These are phyloP conservation scores for Paragorgia papillata DNA, from an alignment of 92 coral and sea anemone genomes.

Conservation along the genomic window DNA sequence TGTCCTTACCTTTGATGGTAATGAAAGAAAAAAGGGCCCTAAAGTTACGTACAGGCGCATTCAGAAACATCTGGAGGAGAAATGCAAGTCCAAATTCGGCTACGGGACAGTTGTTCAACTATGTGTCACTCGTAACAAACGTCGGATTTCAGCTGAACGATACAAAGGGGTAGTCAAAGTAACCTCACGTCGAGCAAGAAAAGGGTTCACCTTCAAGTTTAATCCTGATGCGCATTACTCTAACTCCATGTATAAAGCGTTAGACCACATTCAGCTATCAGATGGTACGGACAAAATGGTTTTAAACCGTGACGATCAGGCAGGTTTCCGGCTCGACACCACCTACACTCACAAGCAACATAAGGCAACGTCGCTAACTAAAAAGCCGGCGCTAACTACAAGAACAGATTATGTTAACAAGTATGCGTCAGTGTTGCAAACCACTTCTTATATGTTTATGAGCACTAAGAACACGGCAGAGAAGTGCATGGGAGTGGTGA, in stretches of 20 bases:
- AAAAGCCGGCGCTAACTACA: constrained; percentile 10
- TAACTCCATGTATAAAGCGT: constrained; percentile 14
- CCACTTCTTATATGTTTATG: constrained; percentile 25
- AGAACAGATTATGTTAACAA: constrained; percentile 19
- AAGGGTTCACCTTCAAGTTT: constrained; percentile 15
- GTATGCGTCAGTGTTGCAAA: constrained; percentile 35
- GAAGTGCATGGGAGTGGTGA: constrained; percentile 38
- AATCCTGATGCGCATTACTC: constrained; percentile 30
- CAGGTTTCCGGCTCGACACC: constrained; percentile 22
- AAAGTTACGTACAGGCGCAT: constrained; percentile 36
- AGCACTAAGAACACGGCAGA: constrained; percentile 13
- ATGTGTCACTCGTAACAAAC: constrained; percentile 12
- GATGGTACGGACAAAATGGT: constrained; percentile 18
- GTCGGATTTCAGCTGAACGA: constrained; percentile 13
- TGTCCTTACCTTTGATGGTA: constrained; percentile 53
- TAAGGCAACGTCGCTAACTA: constrained; percentile 15
- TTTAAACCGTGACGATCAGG: constrained; percentile 31
- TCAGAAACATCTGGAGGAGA: constrained; percentile 27
- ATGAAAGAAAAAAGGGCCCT: constrained; percentile 18
- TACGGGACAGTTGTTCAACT: constrained; percentile 28
- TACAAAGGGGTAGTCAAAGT: constrained; percentile 17
- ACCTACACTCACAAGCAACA: constrained; percentile 40
- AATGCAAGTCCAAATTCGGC: constrained; percentile 22
- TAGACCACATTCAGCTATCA: constrained; percentile 10
- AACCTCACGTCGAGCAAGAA: constrained; percentile 19